Percentiles rank a stretch among this genome's conserved stretches.
These are phyloP conservation scores for Brachypalpus laphriformis DNA, from an alignment of 2,888 invertebrate species.

Conservation along the genomic window DNA sequence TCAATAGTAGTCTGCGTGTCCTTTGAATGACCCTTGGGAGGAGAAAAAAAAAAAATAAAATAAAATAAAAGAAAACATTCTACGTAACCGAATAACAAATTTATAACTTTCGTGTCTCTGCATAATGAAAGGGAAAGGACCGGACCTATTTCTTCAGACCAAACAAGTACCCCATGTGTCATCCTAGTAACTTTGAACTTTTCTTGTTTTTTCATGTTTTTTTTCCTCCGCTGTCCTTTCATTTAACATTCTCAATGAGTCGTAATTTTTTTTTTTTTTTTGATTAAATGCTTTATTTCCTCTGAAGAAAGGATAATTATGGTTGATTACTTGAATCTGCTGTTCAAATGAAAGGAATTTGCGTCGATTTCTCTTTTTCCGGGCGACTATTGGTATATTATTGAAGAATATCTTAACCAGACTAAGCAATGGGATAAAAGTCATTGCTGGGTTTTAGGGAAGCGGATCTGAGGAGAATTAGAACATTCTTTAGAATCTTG, in stretches of 20 bases:
- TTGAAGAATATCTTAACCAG: not conserved
- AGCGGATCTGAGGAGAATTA: no score
- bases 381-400: not conserved
- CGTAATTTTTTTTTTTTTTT: not conserved
- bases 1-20: slow-evolving; percentile 20
- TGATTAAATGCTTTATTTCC: not conserved
- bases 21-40: slow-evolving; percentile 11
- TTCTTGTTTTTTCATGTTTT: not conserved
- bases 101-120: slow-evolving; percentile 31
- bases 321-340: not conserved
- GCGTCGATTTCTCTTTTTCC: not conserved
- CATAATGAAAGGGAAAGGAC: slow-evolving; percentile 13
- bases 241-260: not conserved
- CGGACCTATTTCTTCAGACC: not conserved
- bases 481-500: no score
- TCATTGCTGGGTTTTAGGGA: not conserved
- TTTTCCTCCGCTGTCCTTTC: not conserved
- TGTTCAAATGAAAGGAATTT: not conserved
- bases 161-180: not conserved
- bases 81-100: slow-evolving; percentile 31
- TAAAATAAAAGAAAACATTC: slow-evolving; percentile 5
- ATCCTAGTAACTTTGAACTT: not conserved
- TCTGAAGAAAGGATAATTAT: not conserved
- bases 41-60: not conserved
- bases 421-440: not conserved